phyloP scores from a whole-genome alignment of 2,113 vertebrate genomes.

The Nibea albiflora region DNA sequence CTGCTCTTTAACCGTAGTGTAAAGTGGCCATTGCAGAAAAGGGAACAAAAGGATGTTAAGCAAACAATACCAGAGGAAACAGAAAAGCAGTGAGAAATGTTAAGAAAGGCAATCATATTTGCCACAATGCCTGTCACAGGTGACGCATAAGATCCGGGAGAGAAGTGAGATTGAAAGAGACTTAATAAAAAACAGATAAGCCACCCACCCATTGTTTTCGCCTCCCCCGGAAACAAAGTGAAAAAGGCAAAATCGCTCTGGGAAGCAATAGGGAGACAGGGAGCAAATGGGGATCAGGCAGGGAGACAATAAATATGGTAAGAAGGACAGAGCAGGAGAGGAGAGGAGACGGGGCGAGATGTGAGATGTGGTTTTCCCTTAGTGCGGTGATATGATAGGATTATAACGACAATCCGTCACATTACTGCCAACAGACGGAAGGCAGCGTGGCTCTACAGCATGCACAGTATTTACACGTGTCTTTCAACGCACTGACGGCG shows the following conservation, averaged over 20 bases:
- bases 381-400: slow-evolving; percentile 12
- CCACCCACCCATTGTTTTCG: slow-evolving; percentile 36
- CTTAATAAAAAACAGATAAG: slow-evolving; percentile 51
- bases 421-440: slow-evolving; percentile 26
- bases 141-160: slow-evolving; percentile 18
- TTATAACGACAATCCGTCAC: slow-evolving; percentile 29
- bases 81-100: slow-evolving; percentile 8
- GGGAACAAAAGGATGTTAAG: background rate
- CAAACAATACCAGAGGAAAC: background rate
- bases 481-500: background rate
- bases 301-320: slow-evolving; percentile 19
- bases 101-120: background rate
- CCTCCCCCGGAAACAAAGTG: slow-evolving; percentile 15
- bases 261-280: background rate
- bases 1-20: background rate
- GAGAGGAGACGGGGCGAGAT: background rate
- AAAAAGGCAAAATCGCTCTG: slow-evolving; percentile 2
- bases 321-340: background rate
- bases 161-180: slow-evolving; percentile 9
- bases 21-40: background rate
- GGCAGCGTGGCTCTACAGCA: background rate
- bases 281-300: slow-evolving; percentile 17
- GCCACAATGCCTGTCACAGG: slow-evolving; percentile 1
- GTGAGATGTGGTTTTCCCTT: background rate
- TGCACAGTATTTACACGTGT: background rate